Evolutionary conservation across 2,888 invertebrate genomes (phyloP), one percentile per base, ranked within the genome.

Genomic region (Sphaerophoria taeniata): DNA sequence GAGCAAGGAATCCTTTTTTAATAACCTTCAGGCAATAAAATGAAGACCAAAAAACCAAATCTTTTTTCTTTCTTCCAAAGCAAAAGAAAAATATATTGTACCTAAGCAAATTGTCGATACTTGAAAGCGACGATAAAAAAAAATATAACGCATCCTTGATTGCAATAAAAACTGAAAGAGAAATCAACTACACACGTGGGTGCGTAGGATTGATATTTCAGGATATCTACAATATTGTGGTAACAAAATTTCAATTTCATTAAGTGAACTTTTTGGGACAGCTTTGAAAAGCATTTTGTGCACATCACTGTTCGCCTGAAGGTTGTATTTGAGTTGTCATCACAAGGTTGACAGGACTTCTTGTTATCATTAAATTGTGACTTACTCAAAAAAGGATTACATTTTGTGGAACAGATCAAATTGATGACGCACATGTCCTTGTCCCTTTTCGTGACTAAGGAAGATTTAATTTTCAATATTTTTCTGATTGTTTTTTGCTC

Each of bases 21-120:
- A 84, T 84, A 84, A 84, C 84, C 79, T 33, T 67, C 71, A n/a
- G 80, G 84, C 84, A 84, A 80, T 84, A 84, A 83, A 84, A 78
- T 60, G 65, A 65, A 65, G 65, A 55, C n/a, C 36, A 74, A 63
- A 1, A 34, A 61, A 34, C 33, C 47, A 49, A 67, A 47, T 45
- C 31, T 47, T 6, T 39, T 43, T 65, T 16, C 49, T 16, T 36
- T 11, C 11, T 7, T 63, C 36, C 24, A 14, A 51, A 53, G 49
- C 9, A 58, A 63, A 34, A 70, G 56, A 60, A 49, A 58, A 55
- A 45, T 43, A 58, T 24, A 69, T 77, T 43, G 65, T 63, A 43
- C 31, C 31, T 69, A 80, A 56, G 80, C 80, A 75, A 81, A 76
- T 85, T 85, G 81, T 47, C 76, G 76, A 81, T 81, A 81, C 85